Evolutionary conservation across 2,113 vertebrate species (phyloP), one percentile per base, ranked within the genome.

Genomic region (Leucosticte australis): DNA sequence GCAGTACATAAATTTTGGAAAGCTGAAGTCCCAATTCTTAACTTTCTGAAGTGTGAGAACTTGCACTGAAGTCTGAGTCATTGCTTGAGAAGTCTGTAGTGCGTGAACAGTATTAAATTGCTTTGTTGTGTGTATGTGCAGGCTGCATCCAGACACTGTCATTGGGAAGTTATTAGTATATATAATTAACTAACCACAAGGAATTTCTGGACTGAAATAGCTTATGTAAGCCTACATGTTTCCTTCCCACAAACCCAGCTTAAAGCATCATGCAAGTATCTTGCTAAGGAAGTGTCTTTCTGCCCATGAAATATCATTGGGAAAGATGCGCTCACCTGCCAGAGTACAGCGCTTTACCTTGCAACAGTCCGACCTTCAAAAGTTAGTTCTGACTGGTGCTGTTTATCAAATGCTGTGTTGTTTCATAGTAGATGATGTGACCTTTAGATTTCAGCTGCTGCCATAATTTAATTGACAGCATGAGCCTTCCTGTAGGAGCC

Each of bases 401-500:
- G 52, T 83, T 91, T 83, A 86, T 80, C 53, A 76, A 47, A 73
- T 44, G 50, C n/a, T 73, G 41, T 15, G 22, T 42, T 62, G 37
- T 62, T 96, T 69, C 7, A 2, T 64, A 63, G 73, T 68, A 42
- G 59, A 55, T 53, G 71, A 57, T 73, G 22, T 74, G 85, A 92
- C 68, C 85, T 93, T 92, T 79, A 83, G 71, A 74, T 93, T 95
- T 94, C 71, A 65, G 60, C 76, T 86, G 71, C 69, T 77, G 88
- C 82, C 41, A 7, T 55, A 73, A 53, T n/a, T 89, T 65, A 65
- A 69, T 71, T 13, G 7, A 55, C 79, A 90, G 59, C 26, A 11
- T 24, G n/a, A 80, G 24, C 46, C 35, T 63, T 87, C 42, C 65
- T 70, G 12, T 10, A 59, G 78, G 31, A 91, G 70, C 49, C 71